Conservation (phyloP, 1,140 invertebrate genomes). For the Cardiocondyla obscurior region DNA sequence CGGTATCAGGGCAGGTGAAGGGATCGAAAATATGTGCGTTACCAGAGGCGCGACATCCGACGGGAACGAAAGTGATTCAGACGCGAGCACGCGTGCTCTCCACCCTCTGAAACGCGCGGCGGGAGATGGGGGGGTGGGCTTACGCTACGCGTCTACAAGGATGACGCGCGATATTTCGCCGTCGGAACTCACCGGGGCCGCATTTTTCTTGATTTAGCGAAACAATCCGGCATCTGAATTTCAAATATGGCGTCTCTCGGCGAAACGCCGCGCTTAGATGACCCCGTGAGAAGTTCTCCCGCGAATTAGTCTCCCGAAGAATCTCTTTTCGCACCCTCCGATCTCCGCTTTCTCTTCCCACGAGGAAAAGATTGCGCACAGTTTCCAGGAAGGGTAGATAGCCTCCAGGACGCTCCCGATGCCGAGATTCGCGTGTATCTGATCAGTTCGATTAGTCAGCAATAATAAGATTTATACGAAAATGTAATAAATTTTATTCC, state of each 20-base stretch:
- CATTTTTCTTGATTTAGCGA: constrained; percentile 80
- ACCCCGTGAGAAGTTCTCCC: constrained; percentile 51
- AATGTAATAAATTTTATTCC: background rate
- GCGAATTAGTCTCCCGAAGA: constrained; percentile 63
- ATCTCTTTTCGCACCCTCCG: constrained; percentile 2
- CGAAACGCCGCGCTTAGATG: constrained; percentile 24
- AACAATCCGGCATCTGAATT: constrained; percentile 80
- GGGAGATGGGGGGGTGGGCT: background rate
- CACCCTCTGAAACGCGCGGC: background rate
- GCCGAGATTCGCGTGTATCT: background rate
- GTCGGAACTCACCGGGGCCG: constrained; percentile 74
- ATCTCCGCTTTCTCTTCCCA: background rate
- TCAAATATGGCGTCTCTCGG: constrained; percentile 72
- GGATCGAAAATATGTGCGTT: constrained; percentile 58
- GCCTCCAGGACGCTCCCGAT: background rate
- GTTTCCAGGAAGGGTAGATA: constrained; percentile 17
- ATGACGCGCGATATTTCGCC: constrained; percentile 61
- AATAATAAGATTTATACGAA: background rate
- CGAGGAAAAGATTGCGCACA: constrained; percentile 11
- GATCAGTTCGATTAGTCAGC: background rate
- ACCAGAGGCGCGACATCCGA: constrained; percentile 51
- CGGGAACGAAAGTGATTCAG: constrained; percentile 74
- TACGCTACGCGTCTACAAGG: constrained; percentile 33
- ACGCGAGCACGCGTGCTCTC: constrained; percentile 65
- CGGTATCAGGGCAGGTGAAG: background rate